Conservation (phyloP, 1,140 invertebrate species). For the Caenorhabditis remanei region DNA sequence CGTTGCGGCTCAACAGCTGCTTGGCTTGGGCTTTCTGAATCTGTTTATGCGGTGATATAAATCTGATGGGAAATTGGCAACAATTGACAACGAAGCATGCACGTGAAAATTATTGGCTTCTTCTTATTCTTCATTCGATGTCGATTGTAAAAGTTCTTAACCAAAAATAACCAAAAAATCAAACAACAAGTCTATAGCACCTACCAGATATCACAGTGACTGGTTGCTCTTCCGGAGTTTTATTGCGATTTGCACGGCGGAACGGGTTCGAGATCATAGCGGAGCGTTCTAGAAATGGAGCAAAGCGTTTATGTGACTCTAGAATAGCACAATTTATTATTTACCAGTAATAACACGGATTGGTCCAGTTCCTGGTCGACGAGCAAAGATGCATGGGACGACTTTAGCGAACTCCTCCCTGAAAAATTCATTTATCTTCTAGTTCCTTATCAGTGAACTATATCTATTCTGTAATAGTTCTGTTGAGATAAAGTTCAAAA, state of each 20-base stretch:
- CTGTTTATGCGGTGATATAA: not conserved
- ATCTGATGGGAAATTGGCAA: not conserved
- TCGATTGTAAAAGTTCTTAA: conserved; percentile 2
- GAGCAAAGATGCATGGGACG: conserved; percentile 65
- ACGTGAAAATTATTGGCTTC: not conserved
- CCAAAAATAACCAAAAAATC: not conserved
- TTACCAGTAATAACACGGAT: conserved; percentile 60
- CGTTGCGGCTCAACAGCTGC: not conserved
- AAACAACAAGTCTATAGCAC: not conserved
- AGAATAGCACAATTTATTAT: not conserved
- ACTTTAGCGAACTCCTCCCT: conserved; percentile 71
- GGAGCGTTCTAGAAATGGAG: conserved; percentile 15
- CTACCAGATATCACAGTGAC: conserved; percentile 22
- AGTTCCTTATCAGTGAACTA: not conserved
- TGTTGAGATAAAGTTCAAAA: not conserved
- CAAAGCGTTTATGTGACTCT: not conserved
- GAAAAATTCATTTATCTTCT: not conserved
- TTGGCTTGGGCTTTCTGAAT: conserved; percentile 37
- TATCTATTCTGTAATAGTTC: not conserved
- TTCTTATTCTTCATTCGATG: conserved; percentile 12
- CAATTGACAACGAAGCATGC: not conserved
- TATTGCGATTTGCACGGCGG: not conserved
- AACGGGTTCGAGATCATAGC: conserved; percentile 23
- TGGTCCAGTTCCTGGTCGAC: conserved; percentile 13
- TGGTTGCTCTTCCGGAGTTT: not conserved